Base-by-base conservation (phyloP, 2,888 invertebrate genomes). In the Leucozona laternaria region DNA sequence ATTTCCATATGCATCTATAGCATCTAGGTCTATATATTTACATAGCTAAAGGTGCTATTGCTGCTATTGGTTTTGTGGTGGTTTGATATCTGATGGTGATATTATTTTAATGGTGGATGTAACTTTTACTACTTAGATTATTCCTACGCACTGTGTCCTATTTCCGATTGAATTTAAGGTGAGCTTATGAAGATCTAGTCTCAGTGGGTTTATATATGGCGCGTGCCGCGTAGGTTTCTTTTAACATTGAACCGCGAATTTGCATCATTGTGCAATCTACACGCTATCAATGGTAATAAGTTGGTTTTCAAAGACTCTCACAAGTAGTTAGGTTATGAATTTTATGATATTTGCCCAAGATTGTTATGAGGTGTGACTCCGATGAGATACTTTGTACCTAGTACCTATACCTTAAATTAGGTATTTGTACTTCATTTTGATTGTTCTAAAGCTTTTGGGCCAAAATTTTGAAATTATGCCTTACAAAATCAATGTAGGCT, bases 71-170 rank as follows among this genome's bases (percentile, higher is more conserved):
- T 22, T 34, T 55, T 64, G 48, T 45, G 62, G 28, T 40, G 62
- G 28, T 40, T 57, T 58, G 25, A 31, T 71, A 79, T 73, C 82
- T 79, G 50, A 68, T 68, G 73, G 17, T 50, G 75, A 58, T 64
- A 48, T 72, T 58, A 50, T 71, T 75, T 75, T 50, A 64, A 68
- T 76, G 58, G 75, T 58, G 64, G 50, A 79, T 79, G 76, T 60
- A 53, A 76, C 80, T 80, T 72, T 84, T 80, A 72, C 71, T 72
- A 43, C 45, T 80, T 66, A 72, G 80, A 79, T 68, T 68, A 34
- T 79, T 66, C 79, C 79, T 84, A 84, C 84, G 76, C 79, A 57
- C 11, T 37, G 84, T 79, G 84, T 79, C 84, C 84, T 79, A 84
- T 84, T 84, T 76, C 76, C 76, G 66, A 80, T 66, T 76, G 77